Base-by-base conservation (phyloP, 2,888 invertebrate genomes). In the Trissolcus japonicus region DNA sequence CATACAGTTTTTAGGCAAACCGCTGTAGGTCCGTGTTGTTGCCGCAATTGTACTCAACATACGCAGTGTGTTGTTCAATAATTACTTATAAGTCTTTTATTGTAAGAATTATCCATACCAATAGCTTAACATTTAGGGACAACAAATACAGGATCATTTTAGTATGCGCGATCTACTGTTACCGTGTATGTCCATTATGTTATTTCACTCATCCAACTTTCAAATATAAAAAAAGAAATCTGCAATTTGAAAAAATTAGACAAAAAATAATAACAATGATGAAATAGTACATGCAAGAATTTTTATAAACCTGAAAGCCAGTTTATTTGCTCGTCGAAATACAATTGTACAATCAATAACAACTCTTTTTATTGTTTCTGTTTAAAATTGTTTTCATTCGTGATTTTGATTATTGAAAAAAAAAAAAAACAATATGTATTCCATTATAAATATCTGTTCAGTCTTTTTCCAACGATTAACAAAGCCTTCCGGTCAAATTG, bases 11-110 rank as follows among this genome's bases (percentile, higher is more conserved):
- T 48, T 43, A 41, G 25, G 53, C 9, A 6, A 35, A 54, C 48
- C 50, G 51, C 46, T 48, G 56, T 48, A 51, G 2, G 17, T 43
- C 43, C 66, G 53, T 67, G 61, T 54, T 29, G 48, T 62, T 57
- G 57, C 56, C 55, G 67, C 57, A 67, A 53, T 46, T 68, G 67
- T 68, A 75, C 57, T 50, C 63, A 69, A 62, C 67, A 76, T 62
- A 72, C 62, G 51, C 57, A 63, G 68, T 62, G 67, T 68, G 67
- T 68, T 57, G 73, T 73, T 68, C 68, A 61, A 65, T 73, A 60
- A 69, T 77, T 77, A 77, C 55, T 65, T 65, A 16, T 77, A 77
- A 77, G 77, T 62, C 76, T 76, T 67, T 55, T 73, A 73, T 61
- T 77, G 59, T 77, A 77, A 77, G 68, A 63, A 61, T 65, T 68